Evolutionary conservation across 2,888 invertebrate species (phyloP), one percentile per base, ranked within the genome.

Genomic region (Pachydiplax longipennis): DNA sequence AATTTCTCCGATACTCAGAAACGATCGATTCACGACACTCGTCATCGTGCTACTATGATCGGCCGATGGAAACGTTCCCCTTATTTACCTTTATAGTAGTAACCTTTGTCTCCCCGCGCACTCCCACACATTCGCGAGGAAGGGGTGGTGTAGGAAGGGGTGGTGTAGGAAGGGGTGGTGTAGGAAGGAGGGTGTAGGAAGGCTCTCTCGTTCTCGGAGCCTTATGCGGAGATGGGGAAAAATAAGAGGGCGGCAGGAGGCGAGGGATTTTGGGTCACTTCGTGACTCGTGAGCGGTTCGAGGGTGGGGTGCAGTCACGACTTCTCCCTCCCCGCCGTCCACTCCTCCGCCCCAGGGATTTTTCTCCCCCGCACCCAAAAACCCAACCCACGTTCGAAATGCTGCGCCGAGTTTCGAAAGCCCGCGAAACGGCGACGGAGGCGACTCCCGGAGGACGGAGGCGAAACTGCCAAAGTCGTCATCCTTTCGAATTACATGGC

Each of bases 251-350:
- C 12, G 82, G 25, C 48, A n/a, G 12, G 18, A 31, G 25, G 35
- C 22, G 65, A 35, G 87, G 87, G 61, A 61, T 87, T 87, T 61
- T 87, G 87, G 87, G 87, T 87, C 87, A 87, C 35, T 31, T 87
- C 87, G 87, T 87, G 87, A 87, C 87, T 87, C n/a, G 65, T 37
- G 61, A 18, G 22, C 58, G 65, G n/a, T n/a, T 15, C 37, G 87
- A 37, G 61, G 87, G 58, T 83, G 83, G 53, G 83, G 58, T 35
- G 35, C 13, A 87, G 87, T 87, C 87, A 87, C 87, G 87, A 87
- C 53, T 25, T 82, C 53, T 81, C 81, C 31, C 31, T 31, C 31
- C 80, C 80, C 31, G 25, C 25, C 8, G 22, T 81, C 81, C 81
- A 73, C 73, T 73, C 53, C 83, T 31, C n/a, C 83, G 83, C 35